Percentiles rank a stretch among this genome's conserved stretches.
Conservation (phyloP, 1,140 invertebrate genomes). For the Idris sp. region DNA sequence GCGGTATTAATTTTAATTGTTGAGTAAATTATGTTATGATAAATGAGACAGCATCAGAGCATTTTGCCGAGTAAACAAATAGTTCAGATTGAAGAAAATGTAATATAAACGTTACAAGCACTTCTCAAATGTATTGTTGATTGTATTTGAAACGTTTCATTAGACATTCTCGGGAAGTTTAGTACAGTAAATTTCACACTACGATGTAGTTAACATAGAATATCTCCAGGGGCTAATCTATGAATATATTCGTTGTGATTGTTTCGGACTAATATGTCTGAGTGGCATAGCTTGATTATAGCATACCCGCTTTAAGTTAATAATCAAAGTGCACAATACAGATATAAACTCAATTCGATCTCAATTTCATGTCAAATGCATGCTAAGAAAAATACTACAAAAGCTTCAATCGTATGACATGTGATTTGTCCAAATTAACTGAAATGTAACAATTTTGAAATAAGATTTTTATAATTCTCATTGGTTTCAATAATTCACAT, state of each 20-base stretch:
- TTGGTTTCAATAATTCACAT: too few relatives aligned
- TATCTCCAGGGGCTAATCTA: conserved; percentile 39
- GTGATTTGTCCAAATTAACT: too few relatives aligned
- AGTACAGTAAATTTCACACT: conserved; percentile 39
- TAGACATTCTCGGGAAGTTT: conserved; percentile 32
- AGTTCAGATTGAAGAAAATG: too few relatives aligned
- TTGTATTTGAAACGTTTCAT: conserved; percentile 35
- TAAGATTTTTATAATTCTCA: too few relatives aligned
- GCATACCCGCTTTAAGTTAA: conserved; percentile 47
- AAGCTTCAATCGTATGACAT: too few relatives aligned
- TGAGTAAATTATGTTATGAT: too few relatives aligned
- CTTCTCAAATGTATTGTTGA: conserved; percentile 22
- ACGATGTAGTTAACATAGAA: conserved; percentile 40
- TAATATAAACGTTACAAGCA: conserved; percentile 20
- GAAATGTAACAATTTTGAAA: too few relatives aligned
- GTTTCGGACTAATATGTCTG: conserved; percentile 7
- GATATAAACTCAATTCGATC: conserved; percentile 21
- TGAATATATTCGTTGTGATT: conserved; percentile 17
- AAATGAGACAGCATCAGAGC: too few relatives aligned
- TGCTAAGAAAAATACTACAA: too few relatives aligned
- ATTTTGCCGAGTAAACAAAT: too few relatives aligned
- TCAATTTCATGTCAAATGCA: too few relatives aligned
- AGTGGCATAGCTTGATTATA: conserved; percentile 17
- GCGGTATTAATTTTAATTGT: too few relatives aligned
- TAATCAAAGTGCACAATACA: conserved; percentile 22